A percentile compares a stretch with the other conserved stretches of the same genome.
Evolutionary conservation across 64 coral and sea anemone genomes (phyloP).

Genomic region (Montipora foliosa): DNA sequence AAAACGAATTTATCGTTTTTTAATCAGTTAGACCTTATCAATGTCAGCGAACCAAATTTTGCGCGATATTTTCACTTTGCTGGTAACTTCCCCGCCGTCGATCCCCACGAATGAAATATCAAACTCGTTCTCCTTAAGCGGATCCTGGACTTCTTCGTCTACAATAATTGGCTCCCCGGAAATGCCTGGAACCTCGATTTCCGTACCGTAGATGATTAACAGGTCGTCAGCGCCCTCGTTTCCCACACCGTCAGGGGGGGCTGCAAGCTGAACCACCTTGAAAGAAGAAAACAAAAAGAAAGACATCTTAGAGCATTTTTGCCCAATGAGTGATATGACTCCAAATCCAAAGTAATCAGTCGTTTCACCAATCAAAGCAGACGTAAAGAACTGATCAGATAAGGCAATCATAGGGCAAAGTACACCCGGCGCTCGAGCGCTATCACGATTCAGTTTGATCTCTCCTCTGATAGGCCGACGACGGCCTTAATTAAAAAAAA

Average conservation of each 20-base stretch:
- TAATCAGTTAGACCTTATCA: not conserved
- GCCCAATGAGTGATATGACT: no score
- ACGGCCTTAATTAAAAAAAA: no score
- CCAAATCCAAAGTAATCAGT: no score
- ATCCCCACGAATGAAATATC: constrained; percentile 40
- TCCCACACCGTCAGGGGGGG: not conserved
- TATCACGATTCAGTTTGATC: no score
- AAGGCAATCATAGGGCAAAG: no score
- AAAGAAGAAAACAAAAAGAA: not conserved
- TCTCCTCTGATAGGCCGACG: no score
- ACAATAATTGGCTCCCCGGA: not conserved
- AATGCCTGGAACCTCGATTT: constrained; percentile 19
- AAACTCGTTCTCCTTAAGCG: constrained; percentile 12
- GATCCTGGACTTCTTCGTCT: constrained; percentile 24
- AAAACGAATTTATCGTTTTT: no score
- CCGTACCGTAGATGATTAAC: constrained; percentile 15
- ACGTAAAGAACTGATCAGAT: no score
- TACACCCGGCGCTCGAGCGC: no score
- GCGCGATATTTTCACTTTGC: constrained; percentile 19
- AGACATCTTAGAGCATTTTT: not conserved
- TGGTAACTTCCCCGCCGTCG: constrained; percentile 6
- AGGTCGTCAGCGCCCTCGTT: not conserved
- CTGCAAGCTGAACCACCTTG: constrained; percentile 16
- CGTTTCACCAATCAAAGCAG: no score
- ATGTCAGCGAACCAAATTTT: constrained; percentile 32